Evolutionary conservation across 2,888 invertebrate genomes (phyloP).

Genomic region (Copidosoma aretas): DNA sequence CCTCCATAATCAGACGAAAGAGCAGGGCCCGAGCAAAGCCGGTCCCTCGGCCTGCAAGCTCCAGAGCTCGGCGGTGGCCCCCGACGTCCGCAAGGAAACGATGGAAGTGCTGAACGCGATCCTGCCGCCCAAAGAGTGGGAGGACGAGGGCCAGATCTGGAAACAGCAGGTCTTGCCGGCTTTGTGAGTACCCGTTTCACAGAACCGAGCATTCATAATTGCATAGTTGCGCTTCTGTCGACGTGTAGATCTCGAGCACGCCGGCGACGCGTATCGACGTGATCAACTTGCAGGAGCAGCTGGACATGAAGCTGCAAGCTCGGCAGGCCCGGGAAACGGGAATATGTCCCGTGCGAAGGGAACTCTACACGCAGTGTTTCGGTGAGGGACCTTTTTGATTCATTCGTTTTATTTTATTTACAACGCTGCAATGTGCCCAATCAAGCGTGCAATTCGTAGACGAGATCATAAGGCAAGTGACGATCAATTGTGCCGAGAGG

Average conservation of each 20-base stretch:
- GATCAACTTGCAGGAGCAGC: constrained; percentile 92
- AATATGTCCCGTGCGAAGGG: constrained; percentile 91
- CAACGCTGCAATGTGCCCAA: no score
- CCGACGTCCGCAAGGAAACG: constrained; percentile 78
- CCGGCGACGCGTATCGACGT: constrained; percentile 96
- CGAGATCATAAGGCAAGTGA: constrained; percentile 91
- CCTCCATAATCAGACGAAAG: not conserved
- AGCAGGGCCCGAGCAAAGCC: constrained; percentile 44
- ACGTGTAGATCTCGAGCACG: constrained; percentile 83
- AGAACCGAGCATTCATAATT: no score
- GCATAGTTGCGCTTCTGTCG: constrained; percentile 1
- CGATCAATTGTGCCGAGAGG: constrained; percentile 95
- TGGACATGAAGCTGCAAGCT: constrained; percentile 88
- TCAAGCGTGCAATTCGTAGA: constrained; percentile 62
- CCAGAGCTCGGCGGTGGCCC: constrained; percentile 64
- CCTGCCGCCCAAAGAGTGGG: constrained; percentile 94
- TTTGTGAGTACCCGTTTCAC: not conserved
- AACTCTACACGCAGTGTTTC: constrained; percentile 95
- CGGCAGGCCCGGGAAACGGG: constrained; percentile 96
- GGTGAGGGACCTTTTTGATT: constrained; percentile 65
- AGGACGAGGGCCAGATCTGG: constrained; percentile 91
- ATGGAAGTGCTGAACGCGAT: constrained; percentile 93
- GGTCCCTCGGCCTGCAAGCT: constrained; percentile 51
- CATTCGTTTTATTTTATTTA: no score
- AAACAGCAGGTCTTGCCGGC: constrained; percentile 74